Evolutionary conservation across 2,797 vertebrate species (phyloP), one percentile per base, ranked within the genome.

Genomic region (Rhinogobio ventralis): DNA sequence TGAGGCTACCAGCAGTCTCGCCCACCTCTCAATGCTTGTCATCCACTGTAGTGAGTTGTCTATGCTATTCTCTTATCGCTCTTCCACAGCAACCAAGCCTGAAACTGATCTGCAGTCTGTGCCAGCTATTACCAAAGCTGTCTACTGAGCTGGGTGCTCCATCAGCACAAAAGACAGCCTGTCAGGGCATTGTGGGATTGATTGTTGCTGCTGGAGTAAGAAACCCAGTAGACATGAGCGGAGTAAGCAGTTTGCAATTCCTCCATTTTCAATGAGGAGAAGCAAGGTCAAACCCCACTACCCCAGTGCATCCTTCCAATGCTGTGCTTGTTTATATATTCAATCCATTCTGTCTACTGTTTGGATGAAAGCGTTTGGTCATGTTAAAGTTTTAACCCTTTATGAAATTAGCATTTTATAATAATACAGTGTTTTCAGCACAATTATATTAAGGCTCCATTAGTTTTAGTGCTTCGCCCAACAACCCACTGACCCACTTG

Each of bases 361-460:
- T 83, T 75, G 23, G 30, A 82, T 64, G 8, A 82, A 73, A 74
- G 20, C 28, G 15, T 66, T 51, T 83, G 81, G 72, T 80, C 57
- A 67, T 23, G 46, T 14, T 68, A 51, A 51, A 51, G 28, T 51
- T n/a, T 46, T 62, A 64, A 60, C 17, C 19, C 25, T 53, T 81
- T n/a, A 25, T 73, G 28, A 36, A 46, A 10, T 33, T 36, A 14
- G 17, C 14, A 82, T 72, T 82, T 62, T 69, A 60, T 53, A 71
- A 79, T 13, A 28, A 60, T 57, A 83, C 55, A 86, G 60, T n/a
- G 46, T 64, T 57, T 77, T 82, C 49, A 81, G 46, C 68, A 46
- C 46, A 74, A 83, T 55, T 30, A 68, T 33, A 72, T 86, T 79
- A 77, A 77, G 72, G 85, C 79, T 82, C 55, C 8, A 20, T 81